phyloP scores from a whole-genome alignment of 1,140 invertebrate species.

The Lycorma delicatula region DNA sequence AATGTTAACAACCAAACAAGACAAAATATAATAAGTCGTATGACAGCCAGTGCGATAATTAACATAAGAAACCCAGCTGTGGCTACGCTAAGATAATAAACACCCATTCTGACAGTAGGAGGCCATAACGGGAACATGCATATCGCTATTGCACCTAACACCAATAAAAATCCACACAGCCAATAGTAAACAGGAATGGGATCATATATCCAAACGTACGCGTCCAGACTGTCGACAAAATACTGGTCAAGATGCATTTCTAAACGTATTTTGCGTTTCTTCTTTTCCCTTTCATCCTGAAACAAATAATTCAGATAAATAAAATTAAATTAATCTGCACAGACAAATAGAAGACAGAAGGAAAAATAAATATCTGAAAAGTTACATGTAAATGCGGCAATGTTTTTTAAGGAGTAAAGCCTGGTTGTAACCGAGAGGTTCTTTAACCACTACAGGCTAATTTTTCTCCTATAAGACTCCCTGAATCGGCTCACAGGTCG shows the following conservation, averaged over 20 bases:
- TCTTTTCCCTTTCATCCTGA: conserved; percentile 38
- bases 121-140: conserved; percentile 99
- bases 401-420: too few relatives aligned
- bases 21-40: conserved; percentile 86
- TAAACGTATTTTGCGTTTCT: conserved; percentile 63
- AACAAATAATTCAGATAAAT: not conserved
- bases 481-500: too few relatives aligned
- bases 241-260: conserved; percentile 94
- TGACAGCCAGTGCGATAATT: conserved; percentile 79
- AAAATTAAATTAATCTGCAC: too few relatives aligned
- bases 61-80: conserved; percentile 90
- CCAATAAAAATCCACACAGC: conserved; percentile 83
- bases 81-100: conserved; percentile 93
- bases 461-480: too few relatives aligned
- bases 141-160: conserved; percentile 87
- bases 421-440: too few relatives aligned
- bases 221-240: conserved; percentile 87
- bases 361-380: too few relatives aligned
- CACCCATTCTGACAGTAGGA: conserved; percentile 78
- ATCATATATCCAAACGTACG: conserved; percentile 99
- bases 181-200: conserved; percentile 95
- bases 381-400: too few relatives aligned
- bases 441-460: too few relatives aligned
- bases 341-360: too few relatives aligned
- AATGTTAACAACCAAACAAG: conserved; percentile 82